These are phyloP conservation scores for Cryptomyrus ogoouensis DNA, from an alignment of 2,113 vertebrate species.

Conservation along the genomic window DNA sequence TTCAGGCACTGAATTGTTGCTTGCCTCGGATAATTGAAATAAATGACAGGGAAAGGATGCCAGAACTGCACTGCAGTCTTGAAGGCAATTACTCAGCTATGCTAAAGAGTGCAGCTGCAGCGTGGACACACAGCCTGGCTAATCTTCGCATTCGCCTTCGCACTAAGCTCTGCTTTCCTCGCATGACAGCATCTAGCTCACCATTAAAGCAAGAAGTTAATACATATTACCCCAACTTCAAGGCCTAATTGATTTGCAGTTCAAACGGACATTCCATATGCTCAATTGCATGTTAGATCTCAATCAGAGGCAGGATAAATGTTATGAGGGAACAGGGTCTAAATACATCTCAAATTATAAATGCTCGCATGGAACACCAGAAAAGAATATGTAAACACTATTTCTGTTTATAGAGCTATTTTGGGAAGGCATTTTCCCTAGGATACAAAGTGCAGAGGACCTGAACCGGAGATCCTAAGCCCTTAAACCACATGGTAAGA, in stretches of 20 bases:
- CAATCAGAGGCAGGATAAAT: background rate
- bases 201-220: background rate
- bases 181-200: background rate
- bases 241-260: background rate
- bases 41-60: background rate
- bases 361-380: background rate
- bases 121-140: background rate
- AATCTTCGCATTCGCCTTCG: background rate
- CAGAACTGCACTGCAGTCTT: background rate
- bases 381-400: background rate
- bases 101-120: background rate
- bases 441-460: background rate
- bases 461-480: background rate
- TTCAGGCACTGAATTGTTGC: background rate
- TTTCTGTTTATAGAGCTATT: conserved; percentile 5
- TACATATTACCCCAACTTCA: background rate
- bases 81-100: conserved; percentile 11
- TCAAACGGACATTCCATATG: background rate
- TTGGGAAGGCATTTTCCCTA: background rate
- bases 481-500: background rate
- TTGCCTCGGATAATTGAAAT: conserved; percentile 5
- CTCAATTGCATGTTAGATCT: background rate
- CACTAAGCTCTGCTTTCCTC: background rate
- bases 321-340: background rate
- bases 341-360: background rate